Base-by-base conservation (phyloP, 92 coral and sea anemone species). In the Umimayanthus kanabou region DNA sequence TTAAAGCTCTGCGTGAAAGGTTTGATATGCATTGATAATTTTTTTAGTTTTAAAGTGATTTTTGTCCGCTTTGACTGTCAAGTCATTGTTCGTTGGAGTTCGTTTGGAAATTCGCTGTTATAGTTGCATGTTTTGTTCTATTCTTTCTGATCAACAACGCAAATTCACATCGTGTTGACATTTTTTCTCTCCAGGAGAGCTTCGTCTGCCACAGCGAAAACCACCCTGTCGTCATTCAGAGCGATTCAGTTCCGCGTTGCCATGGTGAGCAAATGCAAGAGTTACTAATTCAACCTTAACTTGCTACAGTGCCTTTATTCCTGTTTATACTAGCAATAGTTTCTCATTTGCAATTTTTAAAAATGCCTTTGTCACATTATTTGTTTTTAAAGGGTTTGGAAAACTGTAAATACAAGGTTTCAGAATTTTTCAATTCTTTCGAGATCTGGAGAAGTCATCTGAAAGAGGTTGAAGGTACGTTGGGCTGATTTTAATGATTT, bases 401-500 rank as follows among this genome's bases (percentile, higher is more conserved):
- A 79, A 91, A 71, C 85, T 42, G 88, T 22, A 89, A 84, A 91
- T 74, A 91, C 73, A 64, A 45, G 9, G 69, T 77, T 45, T 83
- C 84, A 65, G 96, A 95, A 42, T 91, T 90, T 69, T 15, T 90
- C 53, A 73, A 85, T 67, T 87, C 92, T 39, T 94, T 85, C 75
- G 96, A 93, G 73, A 66, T 95, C 69, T 95, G 98, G 98, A 93
- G 95, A 87, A 88, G 89, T 9, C 96, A 90, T 80, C 81, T 95
- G 53, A 95, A 93, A 80, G 96, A 95, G 79, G 89, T 95, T 53
- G 98, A 95, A 90, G 98, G 98, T 93, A 39, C 70, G 81, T 85
- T 20, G 47, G 18, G 39, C 23, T 20, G 69, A 13, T 61, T 3
- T 61, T 61, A 23, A 20, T 61, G 11, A 55, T 55, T 33, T 33